Base-by-base conservation (phyloP, 2,888 invertebrate species). In the Prosapia bicincta region DNA sequence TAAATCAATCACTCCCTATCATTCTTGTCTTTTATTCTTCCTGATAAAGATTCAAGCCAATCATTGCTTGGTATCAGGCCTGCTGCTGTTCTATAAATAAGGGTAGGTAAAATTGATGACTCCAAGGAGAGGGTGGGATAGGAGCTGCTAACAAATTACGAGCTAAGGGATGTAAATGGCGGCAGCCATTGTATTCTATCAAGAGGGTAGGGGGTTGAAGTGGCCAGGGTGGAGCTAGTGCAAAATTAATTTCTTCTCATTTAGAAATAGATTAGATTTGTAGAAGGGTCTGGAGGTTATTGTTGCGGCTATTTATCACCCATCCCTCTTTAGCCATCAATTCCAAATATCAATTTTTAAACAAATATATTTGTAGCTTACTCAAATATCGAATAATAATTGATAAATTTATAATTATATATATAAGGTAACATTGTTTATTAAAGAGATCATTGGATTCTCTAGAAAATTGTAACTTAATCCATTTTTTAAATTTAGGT, bases 161-260 rank as follows among this genome's bases (percentile, higher is more conserved):
- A 30, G 54, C 74, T 68, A 74, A 69, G 54, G 69, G 69, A 69
- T 69, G 74, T 74, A 74, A 54, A 69, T 54, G 74, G 15, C 67
- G 25, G 72, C 69, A 69, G 74, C 74, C 74, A 69, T 74, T 32
- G 74, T 69, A 74, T 74, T 74, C 69, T 69, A 74, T 74, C 74
- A 74, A 43, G n/a, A 32, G 74, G 74, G 74, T 10, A 3, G 54
- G 54, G 54, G 54, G 1, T 20, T 54, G 54, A 54, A 54, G 54
- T 69, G 69, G 69, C 30, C 74, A 68, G 66, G 69, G 74, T n/a
- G 65, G 15, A 25, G 69, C 69, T 69, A 74, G 74, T 69, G 74
- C 74, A 74, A 74, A 74, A 74, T 74, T 74, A 74, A 69, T 74
- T 69, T 69, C 54, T 54, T 20, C 54, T 54, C 20, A 54, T 54